Evolutionary conservation across 2,888 invertebrate species (phyloP), one percentile per base, ranked within the genome.

Genomic region (Stenodera caucasica): DNA sequence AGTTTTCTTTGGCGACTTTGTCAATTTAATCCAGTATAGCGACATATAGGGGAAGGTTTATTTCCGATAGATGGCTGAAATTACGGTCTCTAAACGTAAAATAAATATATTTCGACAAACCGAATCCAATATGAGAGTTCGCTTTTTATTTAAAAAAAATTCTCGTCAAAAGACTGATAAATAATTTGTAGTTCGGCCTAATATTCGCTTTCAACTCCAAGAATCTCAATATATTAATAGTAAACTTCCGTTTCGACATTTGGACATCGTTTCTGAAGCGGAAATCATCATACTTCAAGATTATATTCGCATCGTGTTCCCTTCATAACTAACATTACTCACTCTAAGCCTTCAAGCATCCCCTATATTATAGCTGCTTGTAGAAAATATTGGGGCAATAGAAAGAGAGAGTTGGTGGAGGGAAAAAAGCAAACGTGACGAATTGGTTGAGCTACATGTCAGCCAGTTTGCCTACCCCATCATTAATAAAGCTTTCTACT

Each of bases 401-500:
- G 15, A 15, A 37, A 2, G 8, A 37, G 14, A 3, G 5, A 35
- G 35, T 35, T n/a, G 14, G 11, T 8, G 11, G 8, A 11, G 21
- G 11, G 40, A 21, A 3, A 11, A 40, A 21, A 18, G 18, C 11
- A 40, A 18, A 40, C 9, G 11, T 40, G 15, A 7, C 15, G 37
- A 37, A 37, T 37, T 37, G 7, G 14, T 37, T 15, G 7, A 37
- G 15, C 37, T 37, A 7, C 37, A 37, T 5, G 40, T 40, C 40
- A 40, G 21, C 40, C 18, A 18, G 21, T 11, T n/a, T 40, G 21
- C 21, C 52, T 12, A 8, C 40, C 49, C 32, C 23, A 49, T 60
- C 60, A 60, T 60, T 60, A 60, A 60, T 60, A 60, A 60, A 53
- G 56, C 49, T 60, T 60, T 60, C 53, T 49, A 49, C 37, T 49